These are phyloP conservation scores for Phrynosoma platyrhinos DNA, from an alignment of 2,113 vertebrate genomes.

Conservation along the genomic window DNA sequence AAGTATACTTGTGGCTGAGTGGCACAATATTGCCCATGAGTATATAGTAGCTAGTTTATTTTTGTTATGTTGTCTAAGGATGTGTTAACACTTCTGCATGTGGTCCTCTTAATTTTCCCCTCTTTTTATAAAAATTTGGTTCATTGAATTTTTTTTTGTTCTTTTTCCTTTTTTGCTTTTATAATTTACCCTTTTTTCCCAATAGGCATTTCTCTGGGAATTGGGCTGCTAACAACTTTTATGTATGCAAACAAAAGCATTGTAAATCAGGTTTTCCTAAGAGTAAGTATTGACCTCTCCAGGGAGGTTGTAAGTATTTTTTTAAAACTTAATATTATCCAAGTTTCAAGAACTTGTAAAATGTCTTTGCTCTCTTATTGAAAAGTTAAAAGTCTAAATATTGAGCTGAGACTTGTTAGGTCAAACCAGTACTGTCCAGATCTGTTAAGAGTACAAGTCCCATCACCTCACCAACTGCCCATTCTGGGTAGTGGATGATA, in stretches of 20 bases:
- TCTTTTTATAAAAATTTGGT: constrained; percentile 52
- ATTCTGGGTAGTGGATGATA: no score
- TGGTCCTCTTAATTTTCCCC: constrained; percentile 42
- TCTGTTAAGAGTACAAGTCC: no score
- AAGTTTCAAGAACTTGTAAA: not conserved
- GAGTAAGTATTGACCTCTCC: constrained; percentile 84
- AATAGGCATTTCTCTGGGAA: constrained; percentile 93
- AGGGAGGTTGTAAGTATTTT: constrained; percentile 50
- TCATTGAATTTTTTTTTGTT: constrained; percentile 11
- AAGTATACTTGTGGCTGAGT: no score
- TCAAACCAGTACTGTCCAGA: no score
- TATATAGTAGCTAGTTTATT: constrained; percentile 42
- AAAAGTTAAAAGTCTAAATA: no score
- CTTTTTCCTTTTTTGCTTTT: constrained; percentile 42
- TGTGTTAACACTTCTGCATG: constrained; percentile 46
- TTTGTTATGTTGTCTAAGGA: constrained; percentile 51
- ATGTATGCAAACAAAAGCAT: constrained; percentile 98
- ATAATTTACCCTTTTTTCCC: constrained; percentile 82
- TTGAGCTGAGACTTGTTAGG: no score
- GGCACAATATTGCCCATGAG: no score
- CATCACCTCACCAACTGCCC: no score
- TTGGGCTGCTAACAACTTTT: constrained; percentile 95
- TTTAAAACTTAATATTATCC: constrained; percentile 58
- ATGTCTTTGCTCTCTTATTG: no score
- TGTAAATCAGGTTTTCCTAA: constrained; percentile 95